Percentiles rank a stretch among this genome's conserved stretches.
Evolutionary conservation across 2,797 vertebrate genomes (phyloP).

Genomic region (Premnoplex brunnescens): DNA sequence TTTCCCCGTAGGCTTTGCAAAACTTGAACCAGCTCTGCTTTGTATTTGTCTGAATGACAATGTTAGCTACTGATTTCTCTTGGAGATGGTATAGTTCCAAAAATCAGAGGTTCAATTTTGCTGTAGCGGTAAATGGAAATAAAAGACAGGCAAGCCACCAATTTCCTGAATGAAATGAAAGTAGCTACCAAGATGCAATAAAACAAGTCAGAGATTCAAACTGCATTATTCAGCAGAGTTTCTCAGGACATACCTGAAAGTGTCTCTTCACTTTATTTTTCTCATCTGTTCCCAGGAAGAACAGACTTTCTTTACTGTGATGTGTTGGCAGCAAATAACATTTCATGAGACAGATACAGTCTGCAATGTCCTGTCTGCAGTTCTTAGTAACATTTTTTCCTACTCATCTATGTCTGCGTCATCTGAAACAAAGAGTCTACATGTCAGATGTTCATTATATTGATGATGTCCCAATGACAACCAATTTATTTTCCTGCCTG

Average conservation of each 20-base stretch:
- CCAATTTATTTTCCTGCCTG: constrained; percentile 61
- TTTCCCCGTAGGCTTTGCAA: background rate
- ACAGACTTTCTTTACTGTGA: background rate
- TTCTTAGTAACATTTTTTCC: constrained; percentile 23
- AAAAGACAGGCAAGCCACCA: constrained; percentile 36
- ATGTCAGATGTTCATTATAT: constrained; percentile 52
- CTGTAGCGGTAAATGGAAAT: constrained; percentile 21
- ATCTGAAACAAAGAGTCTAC: constrained; percentile 27
- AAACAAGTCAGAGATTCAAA: background rate
- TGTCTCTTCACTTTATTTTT: background rate
- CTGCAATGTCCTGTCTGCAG: constrained; percentile 8
- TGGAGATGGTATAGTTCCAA: background rate
- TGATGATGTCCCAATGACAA: constrained; percentile 58
- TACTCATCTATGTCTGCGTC: background rate
- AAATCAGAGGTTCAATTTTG: constrained; percentile 12
- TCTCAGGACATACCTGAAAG: constrained; percentile 1
- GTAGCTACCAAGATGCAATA: background rate
- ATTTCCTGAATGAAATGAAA: constrained; percentile 48
- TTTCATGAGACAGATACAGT: constrained; percentile 27
- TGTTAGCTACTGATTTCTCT: constrained; percentile 20
- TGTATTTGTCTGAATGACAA: constrained; percentile 4
- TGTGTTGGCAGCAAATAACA: constrained; percentile 31
- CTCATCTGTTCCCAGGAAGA: constrained; percentile 8
- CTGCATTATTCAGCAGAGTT: background rate
- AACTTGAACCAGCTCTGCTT: constrained; percentile 20